Base-by-base conservation (phyloP, 2,113 vertebrate genomes). In the Phasianus colchicus region DNA sequence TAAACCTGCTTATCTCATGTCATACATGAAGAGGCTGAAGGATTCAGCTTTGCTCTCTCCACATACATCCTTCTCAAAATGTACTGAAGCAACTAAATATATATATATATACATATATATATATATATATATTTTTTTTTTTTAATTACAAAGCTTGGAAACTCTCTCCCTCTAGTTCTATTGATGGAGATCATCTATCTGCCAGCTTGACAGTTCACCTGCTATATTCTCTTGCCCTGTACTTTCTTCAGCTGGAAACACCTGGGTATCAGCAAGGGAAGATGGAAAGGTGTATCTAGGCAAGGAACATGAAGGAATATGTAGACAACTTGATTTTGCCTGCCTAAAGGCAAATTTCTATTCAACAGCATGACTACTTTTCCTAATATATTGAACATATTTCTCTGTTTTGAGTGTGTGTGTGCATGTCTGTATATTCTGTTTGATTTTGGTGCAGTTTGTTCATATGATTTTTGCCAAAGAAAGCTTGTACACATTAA, bases 161-260 rank as follows among this genome's bases (percentile, higher is more conserved):
- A 27, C 4, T 32, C 42, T 5, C 10, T 50, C 15, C 20, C 14
- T 47, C 21, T 60, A 8, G 9, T 70, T 30, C 8, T 11, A 15
- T 7, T 48, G 18, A 22, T 4, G 22, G 29, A 76, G 22, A 10
- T 54, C 29, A 47, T 22, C 29, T 8, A 8, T 19, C 18, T 63
- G 20, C 10, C 32, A 30, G 2, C 36, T 27, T 32, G 42, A 13
- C 20, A 32, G 2, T 11, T 5, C 1, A 0, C 42, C 25, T 13
- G 15, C 32, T 66, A 6, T 34, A 65, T 43, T 10, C 42, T 65
- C 13, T 3, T 15, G 24, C 7, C 14, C 17, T 21, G 6, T 29
- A 9, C 24, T 42, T 63, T 43, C 22, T 66, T 36, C 25, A 25
- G 9, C 13, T 36, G 34, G 21, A 43, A 77, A 24, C 0, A 12